Base-by-base conservation (phyloP, 2,797 vertebrate species). In the Caiman crocodilus region DNA sequence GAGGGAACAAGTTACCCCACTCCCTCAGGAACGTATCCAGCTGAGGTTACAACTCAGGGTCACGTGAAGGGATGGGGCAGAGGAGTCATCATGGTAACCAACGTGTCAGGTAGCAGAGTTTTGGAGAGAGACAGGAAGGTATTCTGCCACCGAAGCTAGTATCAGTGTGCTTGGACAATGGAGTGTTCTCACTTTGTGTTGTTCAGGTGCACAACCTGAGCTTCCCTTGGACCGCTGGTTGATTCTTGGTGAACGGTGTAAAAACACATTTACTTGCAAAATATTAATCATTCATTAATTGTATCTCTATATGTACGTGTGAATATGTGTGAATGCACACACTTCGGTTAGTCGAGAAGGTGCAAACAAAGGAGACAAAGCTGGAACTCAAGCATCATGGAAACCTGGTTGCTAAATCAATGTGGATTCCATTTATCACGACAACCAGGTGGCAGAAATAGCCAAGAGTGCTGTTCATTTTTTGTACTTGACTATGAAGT, bases 401-500 rank as follows among this genome's bases (percentile, higher is more conserved):
- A 89, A 90, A 57, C 58, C 23, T 50, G 42, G 26, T 25, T 28
- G 12, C 55, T 92, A 71, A 87, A 94, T 81, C 25, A 26, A 2
- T 67, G 0, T 28, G 25, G 28, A 90, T 84, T 91, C 50, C 81
- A 87, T 90, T 73, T 14, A 65, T 91, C 56, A 64, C 75, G 77
- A 83, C 21, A 67, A 74, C 15, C 80, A 89, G 76, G 84, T 89
- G 85, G 58, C 65, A 90, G 30, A 30, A 91, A 90, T 61, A 93
- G 74, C 69, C 71, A 83, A 59, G 4, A 30, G 50, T 92, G 80
- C 5, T 64, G 77, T 23, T 81, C 88, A 71, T 7, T 83, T 26
- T 69, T 81, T 90, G 30, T 59, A 90, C 9, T 64, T 92, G 69
- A 28, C 50, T 79, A 61, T 32, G 50, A 93, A 63, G 15, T 60